phyloP scores from a whole-genome alignment of 2,888 invertebrate genomes.

The Slavum lentiscoides region DNA sequence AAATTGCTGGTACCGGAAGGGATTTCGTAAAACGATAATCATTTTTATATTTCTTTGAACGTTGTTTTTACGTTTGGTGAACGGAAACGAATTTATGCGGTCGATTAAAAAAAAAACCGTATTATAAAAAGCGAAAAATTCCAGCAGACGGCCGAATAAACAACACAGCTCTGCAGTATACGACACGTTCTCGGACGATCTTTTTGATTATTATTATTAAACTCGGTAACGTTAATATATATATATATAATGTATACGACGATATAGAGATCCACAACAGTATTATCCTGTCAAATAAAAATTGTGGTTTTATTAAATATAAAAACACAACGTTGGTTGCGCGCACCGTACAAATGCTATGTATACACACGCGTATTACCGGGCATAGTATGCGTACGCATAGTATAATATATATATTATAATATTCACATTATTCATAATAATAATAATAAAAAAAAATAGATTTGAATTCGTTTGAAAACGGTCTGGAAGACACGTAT shows the following conservation, averaged over 20 bases:
- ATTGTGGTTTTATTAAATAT: not conserved
- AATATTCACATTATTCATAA: too few species aligned
- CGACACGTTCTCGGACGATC: not conserved
- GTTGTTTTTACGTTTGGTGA: constrained; percentile 26
- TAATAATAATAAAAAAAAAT: too few species aligned
- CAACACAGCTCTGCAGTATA: not conserved
- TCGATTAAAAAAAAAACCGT: constrained; percentile 41
- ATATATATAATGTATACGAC: not conserved
- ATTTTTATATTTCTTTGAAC: constrained; percentile 11
- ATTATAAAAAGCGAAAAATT: not conserved
- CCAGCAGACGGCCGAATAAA: constrained; percentile 6
- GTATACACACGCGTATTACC: not conserved
- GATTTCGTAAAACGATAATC: constrained; percentile 42
- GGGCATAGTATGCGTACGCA: too few species aligned
- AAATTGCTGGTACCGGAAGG: constrained; percentile 27
- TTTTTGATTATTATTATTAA: constrained; percentile 23
- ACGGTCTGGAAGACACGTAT: too few species aligned
- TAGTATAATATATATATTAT: too few species aligned
- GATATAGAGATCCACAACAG: not conserved
- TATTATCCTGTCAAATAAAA: constrained; percentile 36
- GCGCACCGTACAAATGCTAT: not conserved
- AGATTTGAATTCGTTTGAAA: too few species aligned
- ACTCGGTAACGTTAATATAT: not conserved
- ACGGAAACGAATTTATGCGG: constrained; percentile 34
- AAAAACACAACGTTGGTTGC: not conserved